Evolutionary conservation across 2,888 invertebrate genomes (phyloP).

Genomic region (Apodemia hepburni): DNA sequence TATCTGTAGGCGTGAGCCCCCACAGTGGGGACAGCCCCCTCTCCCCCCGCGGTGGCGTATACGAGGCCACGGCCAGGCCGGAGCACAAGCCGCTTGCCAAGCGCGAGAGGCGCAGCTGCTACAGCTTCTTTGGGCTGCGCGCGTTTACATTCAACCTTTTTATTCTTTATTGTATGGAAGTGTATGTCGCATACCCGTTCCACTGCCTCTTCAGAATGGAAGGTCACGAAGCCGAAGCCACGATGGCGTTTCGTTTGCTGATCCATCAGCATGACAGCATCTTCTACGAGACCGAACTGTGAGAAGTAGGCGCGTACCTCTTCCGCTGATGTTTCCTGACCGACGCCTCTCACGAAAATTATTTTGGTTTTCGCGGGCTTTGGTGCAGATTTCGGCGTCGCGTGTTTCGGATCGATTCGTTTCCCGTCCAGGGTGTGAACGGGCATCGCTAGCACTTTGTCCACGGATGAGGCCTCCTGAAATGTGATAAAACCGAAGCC

Average conservation of each 20-base stretch:
- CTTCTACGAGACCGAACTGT: slow-evolving; percentile 94
- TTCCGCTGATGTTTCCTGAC: slow-evolving; percentile 94
- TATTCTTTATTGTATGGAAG: slow-evolving; percentile 95
- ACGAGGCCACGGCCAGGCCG: slow-evolving; percentile 83
- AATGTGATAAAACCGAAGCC: slow-evolving; percentile 97
- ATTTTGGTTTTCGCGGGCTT: slow-evolving; percentile 94
- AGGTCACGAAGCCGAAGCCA: slow-evolving; percentile 95
- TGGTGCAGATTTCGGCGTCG: slow-evolving; percentile 94
- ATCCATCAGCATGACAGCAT: slow-evolving; percentile 96
- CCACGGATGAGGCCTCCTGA: slow-evolving; percentile 93
- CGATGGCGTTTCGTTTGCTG: slow-evolving; percentile 95
- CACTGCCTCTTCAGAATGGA: slow-evolving; percentile 94
- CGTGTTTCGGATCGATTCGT: slow-evolving; percentile 96
- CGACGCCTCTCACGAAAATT: slow-evolving; percentile 95
- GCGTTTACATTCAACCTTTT: slow-evolving; percentile 94
- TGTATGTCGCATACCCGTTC: slow-evolving; percentile 96
- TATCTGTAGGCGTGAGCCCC: slow-evolving; percentile 68
- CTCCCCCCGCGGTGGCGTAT: slow-evolving; percentile 74
- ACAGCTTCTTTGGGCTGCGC: slow-evolving; percentile 95
- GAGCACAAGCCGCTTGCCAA: slow-evolving; percentile 86
- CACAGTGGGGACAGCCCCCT: slow-evolving; percentile 46
- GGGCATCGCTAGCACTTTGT: slow-evolving; percentile 94
- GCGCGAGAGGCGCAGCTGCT: slow-evolving; percentile 83
- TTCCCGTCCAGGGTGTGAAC: slow-evolving; percentile 95
- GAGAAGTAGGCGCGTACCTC: slow-evolving; percentile 95